phyloP scores from a whole-genome alignment of 2,113 vertebrate species.

The Corynorhinus townsendii region DNA sequence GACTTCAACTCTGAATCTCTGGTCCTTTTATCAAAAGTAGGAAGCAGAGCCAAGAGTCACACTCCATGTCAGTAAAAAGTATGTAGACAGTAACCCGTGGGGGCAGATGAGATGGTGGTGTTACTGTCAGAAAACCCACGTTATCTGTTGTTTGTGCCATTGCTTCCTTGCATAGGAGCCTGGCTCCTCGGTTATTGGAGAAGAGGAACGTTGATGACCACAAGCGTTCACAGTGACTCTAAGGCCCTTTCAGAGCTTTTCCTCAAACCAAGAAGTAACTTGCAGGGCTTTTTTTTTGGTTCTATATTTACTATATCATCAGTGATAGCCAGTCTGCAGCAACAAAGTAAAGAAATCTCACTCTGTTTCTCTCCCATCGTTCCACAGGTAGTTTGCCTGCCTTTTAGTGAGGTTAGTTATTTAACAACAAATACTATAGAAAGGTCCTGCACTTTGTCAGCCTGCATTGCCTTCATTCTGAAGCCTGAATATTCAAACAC shows the following conservation, averaged over 20 bases:
- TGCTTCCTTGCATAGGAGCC: background rate
- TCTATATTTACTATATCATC: background rate
- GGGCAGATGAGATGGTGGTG: background rate
- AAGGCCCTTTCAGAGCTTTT: background rate
- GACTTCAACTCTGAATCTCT: background rate
- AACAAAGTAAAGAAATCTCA: background rate
- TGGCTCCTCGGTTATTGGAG: background rate
- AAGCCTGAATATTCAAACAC: background rate
- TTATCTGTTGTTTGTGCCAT: background rate
- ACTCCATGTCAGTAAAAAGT: background rate
- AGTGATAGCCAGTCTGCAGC: background rate
- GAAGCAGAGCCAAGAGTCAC: background rate
- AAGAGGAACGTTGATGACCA: background rate
- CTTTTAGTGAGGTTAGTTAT: background rate
- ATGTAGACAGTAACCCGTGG: background rate
- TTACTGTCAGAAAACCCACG: background rate
- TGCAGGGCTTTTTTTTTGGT: background rate
- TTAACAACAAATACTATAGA: background rate
- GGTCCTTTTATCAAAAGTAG: background rate
- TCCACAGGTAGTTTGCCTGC: background rate
- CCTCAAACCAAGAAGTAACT: background rate
- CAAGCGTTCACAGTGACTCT: background rate
- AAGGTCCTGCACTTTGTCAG: background rate
- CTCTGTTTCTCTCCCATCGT: background rate
- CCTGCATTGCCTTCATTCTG: background rate